Conservation (phyloP, 2,888 invertebrate species). For the Hyposoter didymator region DNA sequence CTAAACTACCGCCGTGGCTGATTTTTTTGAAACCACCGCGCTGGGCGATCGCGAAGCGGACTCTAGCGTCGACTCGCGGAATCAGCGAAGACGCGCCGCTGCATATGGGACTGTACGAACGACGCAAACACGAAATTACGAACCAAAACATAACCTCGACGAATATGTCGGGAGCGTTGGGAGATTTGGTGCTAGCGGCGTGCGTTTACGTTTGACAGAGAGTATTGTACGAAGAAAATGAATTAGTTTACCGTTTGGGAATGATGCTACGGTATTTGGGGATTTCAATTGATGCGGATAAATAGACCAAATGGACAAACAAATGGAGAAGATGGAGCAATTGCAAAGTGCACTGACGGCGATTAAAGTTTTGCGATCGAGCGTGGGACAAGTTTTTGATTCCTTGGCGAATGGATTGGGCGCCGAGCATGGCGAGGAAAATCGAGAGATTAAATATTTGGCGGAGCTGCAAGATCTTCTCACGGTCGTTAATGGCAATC, state of each 20-base stretch:
- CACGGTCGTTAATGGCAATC: slow-evolving; percentile 91
- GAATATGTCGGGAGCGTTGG: neutral
- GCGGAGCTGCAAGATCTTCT: slow-evolving; percentile 93
- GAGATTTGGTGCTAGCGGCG: neutral
- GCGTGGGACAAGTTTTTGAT: slow-evolving; percentile 94
- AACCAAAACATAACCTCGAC: neutral
- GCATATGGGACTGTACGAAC: too few relatives aligned
- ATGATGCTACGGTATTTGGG: neutral
- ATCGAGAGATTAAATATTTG: slow-evolving; percentile 91
- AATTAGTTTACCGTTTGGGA: neutral
- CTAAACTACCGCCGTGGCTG: too few relatives aligned
- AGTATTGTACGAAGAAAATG: neutral
- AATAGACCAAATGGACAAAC: slow-evolving; percentile 29
- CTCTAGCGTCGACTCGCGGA: too few relatives aligned
- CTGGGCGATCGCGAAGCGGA: too few relatives aligned
- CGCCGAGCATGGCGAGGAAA: slow-evolving; percentile 92
- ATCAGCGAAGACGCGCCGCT: too few relatives aligned
- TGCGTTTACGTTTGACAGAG: neutral
- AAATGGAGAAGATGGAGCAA: slow-evolving; percentile 86
- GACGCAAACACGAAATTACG: too few relatives aligned
- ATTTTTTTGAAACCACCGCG: too few relatives aligned
- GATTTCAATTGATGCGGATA: neutral
- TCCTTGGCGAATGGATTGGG: slow-evolving; percentile 92
- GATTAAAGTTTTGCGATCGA: slow-evolving; percentile 91
- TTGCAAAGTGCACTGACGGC: slow-evolving; percentile 90